Evolutionary conservation across 2,888 invertebrate species (phyloP).

Genomic region (Oegoconia quadripuncta): DNA sequence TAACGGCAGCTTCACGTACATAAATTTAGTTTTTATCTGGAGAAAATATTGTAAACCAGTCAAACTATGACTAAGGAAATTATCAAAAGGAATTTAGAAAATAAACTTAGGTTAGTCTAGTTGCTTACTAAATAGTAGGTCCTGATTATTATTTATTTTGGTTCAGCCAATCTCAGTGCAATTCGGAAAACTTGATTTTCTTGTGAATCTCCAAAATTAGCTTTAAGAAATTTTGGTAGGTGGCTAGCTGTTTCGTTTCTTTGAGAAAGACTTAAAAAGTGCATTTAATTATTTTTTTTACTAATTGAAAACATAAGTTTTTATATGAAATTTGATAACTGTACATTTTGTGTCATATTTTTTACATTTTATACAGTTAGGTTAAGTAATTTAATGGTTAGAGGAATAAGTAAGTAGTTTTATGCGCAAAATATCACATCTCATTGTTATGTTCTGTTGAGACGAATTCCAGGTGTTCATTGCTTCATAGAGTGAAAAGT

Average conservation of each 20-base stretch:
- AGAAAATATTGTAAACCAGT: no score
- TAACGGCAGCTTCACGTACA: no score
- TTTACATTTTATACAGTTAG: background rate
- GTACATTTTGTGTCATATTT: conserved; percentile 59
- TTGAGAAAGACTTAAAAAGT: conserved; percentile 35
- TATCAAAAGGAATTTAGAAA: background rate
- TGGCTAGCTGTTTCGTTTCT: conserved; percentile 29
- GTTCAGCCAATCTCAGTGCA: background rate
- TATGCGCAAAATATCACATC: background rate
- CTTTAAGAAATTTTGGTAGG: conserved; percentile 17
- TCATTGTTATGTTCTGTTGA: background rate
- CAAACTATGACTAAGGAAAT: no score
- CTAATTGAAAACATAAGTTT: conserved; percentile 6
- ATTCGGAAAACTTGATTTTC: background rate
- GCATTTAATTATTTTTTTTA: conserved; percentile 22
- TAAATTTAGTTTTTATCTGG: no score
- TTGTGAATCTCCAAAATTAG: conserved; percentile 30
- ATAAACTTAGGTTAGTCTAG: background rate
- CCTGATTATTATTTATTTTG: background rate
- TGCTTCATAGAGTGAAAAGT: no score
- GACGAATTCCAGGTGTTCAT: no score
- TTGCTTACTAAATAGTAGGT: background rate
- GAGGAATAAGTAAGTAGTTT: background rate
- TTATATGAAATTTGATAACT: conserved; percentile 16
- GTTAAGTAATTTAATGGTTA: background rate